These are phyloP conservation scores for Caranx ignobilis DNA, from an alignment of 2,113 vertebrate genomes.

Conservation along the genomic window DNA sequence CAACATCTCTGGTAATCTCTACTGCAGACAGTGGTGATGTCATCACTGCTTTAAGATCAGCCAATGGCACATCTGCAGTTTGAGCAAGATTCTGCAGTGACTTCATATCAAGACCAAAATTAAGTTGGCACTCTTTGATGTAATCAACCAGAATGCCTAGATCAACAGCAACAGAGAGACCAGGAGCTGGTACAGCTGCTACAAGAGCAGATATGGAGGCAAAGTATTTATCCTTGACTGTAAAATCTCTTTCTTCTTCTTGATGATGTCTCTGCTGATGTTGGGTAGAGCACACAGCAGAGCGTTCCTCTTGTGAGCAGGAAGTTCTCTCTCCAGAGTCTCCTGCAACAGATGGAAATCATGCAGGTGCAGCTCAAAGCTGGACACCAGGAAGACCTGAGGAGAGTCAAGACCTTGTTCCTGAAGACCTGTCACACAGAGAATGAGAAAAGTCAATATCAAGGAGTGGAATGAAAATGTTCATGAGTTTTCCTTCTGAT, in stretches of 20 bases:
- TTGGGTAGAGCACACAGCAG: slow-evolving; percentile 7
- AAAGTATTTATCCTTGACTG: neutral
- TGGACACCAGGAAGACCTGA: slow-evolving; percentile 51
- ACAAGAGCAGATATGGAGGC: fast-evolving
- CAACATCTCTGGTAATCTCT: fast-evolving
- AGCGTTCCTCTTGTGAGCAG: slow-evolving; percentile 19
- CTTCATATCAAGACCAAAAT: neutral
- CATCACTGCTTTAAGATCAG: neutral
- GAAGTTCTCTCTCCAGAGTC: slow-evolving; percentile 39
- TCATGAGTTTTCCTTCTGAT: too few relatives aligned
- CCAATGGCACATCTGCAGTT: fast-evolving
- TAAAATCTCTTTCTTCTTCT: slow-evolving; percentile 33
- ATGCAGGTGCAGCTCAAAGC: neutral
- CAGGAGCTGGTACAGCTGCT: slow-evolving; percentile 18
- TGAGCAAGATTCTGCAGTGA: slow-evolving; percentile 11
- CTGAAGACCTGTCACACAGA: slow-evolving; percentile 22
- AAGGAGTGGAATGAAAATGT: too few relatives aligned
- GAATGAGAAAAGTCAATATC: too few relatives aligned
- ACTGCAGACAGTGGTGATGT: neutral
- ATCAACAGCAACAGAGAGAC: neutral
- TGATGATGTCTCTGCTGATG: slow-evolving; percentile 5
- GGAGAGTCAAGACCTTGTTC: neutral
- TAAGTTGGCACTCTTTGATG: fast-evolving
- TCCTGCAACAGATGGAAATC: slow-evolving; percentile 21
- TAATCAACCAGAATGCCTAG: fast-evolving